These are phyloP conservation scores for Jordanella pulchra DNA, from an alignment of 2,797 vertebrate species.

Conservation along the genomic window DNA sequence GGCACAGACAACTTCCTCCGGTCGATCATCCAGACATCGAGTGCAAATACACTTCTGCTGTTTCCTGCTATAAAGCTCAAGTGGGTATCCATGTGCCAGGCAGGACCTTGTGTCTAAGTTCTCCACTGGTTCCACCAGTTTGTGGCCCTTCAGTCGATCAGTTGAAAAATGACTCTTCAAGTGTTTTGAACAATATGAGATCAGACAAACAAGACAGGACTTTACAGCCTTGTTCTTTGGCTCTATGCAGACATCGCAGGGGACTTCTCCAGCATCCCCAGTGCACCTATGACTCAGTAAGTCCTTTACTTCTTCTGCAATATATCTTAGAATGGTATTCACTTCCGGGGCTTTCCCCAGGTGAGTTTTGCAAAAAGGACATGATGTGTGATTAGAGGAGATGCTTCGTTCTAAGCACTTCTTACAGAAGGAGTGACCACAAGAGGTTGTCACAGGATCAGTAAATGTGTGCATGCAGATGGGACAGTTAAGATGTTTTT, in stretches of 20 bases:
- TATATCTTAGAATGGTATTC: constrained; percentile 51
- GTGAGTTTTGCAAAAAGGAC: constrained; percentile 59
- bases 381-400: accelerated
- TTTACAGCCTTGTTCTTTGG: constrained; percentile 58
- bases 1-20: constrained; percentile 52
- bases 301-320: constrained; percentile 21
- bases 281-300: neutral
- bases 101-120: constrained; percentile 71
- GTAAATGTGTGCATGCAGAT: constrained; percentile 59
- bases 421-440: constrained; percentile 73
- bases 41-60: constrained; percentile 63
- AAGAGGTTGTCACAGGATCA: constrained; percentile 64
- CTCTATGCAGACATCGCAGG: constrained; percentile 67
- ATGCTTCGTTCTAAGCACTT: constrained; percentile 19
- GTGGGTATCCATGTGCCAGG: constrained; percentile 65
- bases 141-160: constrained; percentile 65
- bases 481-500: constrained; percentile 52
- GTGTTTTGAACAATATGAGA: constrained; percentile 70
- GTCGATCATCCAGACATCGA: constrained; percentile 53
- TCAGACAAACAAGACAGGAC: constrained; percentile 75
- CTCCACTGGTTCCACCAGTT: constrained; percentile 62
- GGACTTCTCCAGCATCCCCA: constrained; percentile 38
- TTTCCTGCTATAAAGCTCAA: constrained; percentile 70
- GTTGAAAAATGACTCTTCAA: constrained; percentile 48
- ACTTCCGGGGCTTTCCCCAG: neutral